Evolutionary conservation across 2,113 vertebrate species (phyloP), one percentile per base, ranked within the genome.

Genomic region (Struthio camelus): DNA sequence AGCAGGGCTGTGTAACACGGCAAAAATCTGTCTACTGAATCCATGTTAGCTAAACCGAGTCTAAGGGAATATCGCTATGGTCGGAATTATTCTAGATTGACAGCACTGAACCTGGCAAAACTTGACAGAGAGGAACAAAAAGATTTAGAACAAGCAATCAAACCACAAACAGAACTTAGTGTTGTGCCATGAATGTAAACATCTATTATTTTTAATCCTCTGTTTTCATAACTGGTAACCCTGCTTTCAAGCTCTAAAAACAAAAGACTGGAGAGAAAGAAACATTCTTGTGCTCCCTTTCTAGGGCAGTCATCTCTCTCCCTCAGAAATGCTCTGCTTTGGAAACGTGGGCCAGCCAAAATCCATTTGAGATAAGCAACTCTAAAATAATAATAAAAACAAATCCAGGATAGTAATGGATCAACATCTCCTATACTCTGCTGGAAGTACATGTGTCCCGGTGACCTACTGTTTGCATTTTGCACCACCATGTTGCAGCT

Each of bases 11-110:
- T 22, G 36, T 8, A 53, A 23, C 22, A 38, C 72, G 16, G 65
- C 67, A 67, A 19, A 28, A 80, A 6, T 1, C 9, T 44, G 38
- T 34, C 76, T 53, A 59, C 51, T 61, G 17, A 11, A 10, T 0
- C 67, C 6, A 32, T 6, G 56, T 9, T 20, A 27, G 42, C 73
- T 32, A 6, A 34, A 5, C 40, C 0, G 13, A 9, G 32, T 1
- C 17, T 9, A 3, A 38, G 44, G 42, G 50, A 51, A 23, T 46
- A 13, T 7, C 4, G 44, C 36, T 66, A 59, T 5, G 4, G 0
- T 11, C 65, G 9, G 17, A n/a, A 50, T 53, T 54, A 19, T 69
- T 48, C 53, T 62, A 7, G 38, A 14, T 18, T 10, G 16, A 42
- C n/a, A 54, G 73, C 61, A 6, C 51, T 7, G 19, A 46, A 10